These are phyloP conservation scores for Lycaon pictus DNA, from an alignment of 2,113 vertebrate genomes.

Conservation along the genomic window DNA sequence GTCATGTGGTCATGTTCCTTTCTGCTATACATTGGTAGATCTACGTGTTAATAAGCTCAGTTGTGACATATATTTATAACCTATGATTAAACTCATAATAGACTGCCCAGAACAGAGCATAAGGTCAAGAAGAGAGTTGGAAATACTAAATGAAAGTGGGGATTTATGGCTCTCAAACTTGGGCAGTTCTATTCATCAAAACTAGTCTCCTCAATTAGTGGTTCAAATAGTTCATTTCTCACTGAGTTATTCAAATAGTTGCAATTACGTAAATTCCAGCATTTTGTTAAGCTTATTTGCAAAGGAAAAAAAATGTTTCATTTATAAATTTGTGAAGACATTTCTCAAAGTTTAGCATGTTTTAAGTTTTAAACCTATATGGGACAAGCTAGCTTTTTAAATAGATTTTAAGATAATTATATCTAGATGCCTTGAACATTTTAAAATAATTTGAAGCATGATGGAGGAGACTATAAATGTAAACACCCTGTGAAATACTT, in stretches of 20 bases:
- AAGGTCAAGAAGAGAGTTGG: constrained; percentile 48
- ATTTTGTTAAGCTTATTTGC: not conserved
- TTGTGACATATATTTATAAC: constrained; percentile 71
- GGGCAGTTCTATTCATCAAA: constrained; percentile 17
- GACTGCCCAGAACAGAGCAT: constrained; percentile 45
- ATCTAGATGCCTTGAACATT: not conserved
- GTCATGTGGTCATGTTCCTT: constrained; percentile 37
- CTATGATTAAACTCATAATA: constrained; percentile 71
- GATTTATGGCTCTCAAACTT: constrained; percentile 51
- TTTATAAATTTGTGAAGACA: not conserved
- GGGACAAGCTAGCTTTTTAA: not conserved
- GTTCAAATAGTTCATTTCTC: constrained; percentile 57
- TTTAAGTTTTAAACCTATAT: not conserved
- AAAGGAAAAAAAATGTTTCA: not conserved
- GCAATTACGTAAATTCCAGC: not conserved
- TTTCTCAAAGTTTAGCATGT: not conserved
- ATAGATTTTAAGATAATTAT: not conserved
- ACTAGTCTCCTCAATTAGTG: constrained; percentile 48
- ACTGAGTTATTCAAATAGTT: constrained; percentile 14
- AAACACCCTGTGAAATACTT: not conserved
- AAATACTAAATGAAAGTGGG: constrained; percentile 63
- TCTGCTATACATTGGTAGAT: not conserved
- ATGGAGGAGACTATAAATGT: not conserved
- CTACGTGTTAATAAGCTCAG: constrained; percentile 1
- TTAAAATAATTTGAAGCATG: not conserved